Base-by-base conservation (phyloP, 2,797 vertebrate species). In the Syndactyla subalaris region DNA sequence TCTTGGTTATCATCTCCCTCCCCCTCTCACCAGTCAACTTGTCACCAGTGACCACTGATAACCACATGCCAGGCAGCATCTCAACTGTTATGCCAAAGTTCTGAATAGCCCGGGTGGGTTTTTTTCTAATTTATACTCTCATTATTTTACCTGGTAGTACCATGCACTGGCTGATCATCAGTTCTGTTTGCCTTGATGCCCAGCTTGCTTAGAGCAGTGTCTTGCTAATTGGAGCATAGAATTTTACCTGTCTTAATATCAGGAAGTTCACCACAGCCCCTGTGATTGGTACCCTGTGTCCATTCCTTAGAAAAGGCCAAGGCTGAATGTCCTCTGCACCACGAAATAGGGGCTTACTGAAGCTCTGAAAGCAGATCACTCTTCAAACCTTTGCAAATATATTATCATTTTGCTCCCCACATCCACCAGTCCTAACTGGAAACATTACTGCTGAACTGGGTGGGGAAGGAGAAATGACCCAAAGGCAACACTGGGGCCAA, bases 381-480 rank as follows among this genome's bases (percentile, higher is more conserved):
- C 26, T 79, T 94, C 30, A 91, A 57, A 87, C n/a, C 13, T 27
- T 59, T 92, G n/a, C 68, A 77, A 91, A 88, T 51, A 23, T 38
- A 39, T 46, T 71, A 49, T 45, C 36, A 8, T 86, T 87, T 88
- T 32, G 36, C 58, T 62, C 51, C 49, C 45, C 6, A 19, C 32
- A 2, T 75, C 75, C 71, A 87, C 32, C 8, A 4, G 24, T 61
- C 75, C 38, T 12, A 14, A 7, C 36, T 30, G 19, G 52, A 88
- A 63, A 38, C 7, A 1, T 89, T 30, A 10, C 23, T 68, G 24
- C 62, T 76, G 83, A 94, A 26, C 20, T 93, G 32, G 41, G 41
- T 14, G 66, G 54, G 66, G 89, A 93, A 92, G 62, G 70, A 92
- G 77, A 85, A 97, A 95, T 70, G 14, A 58, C 30, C 78, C 79